phyloP scores from a whole-genome alignment of 1,140 invertebrate genomes.

The Neodiprion fabricii region DNA sequence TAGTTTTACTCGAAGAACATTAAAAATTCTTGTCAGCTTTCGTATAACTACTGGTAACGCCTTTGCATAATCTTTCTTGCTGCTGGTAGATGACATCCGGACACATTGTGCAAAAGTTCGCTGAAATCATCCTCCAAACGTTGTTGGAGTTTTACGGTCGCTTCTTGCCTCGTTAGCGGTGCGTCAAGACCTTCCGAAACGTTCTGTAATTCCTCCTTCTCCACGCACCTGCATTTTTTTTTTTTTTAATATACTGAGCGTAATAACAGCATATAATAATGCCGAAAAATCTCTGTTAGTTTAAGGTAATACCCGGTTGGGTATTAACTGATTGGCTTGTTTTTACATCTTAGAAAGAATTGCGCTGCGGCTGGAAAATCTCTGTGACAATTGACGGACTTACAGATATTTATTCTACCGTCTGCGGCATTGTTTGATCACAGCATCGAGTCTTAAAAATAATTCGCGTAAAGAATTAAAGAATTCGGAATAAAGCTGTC shows the following conservation, averaged over 20 bases:
- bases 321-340: not conserved
- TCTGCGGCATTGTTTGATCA: no score
- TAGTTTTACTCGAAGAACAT: not conserved
- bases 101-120: constrained; percentile 62
- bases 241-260: no score
- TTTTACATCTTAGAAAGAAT: no score
- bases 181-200: constrained; percentile 58
- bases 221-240: constrained; percentile 53
- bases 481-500: no score
- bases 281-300: no score
- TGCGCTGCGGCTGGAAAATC: no score
- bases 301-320: not conserved
- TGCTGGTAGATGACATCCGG: constrained; percentile 62
- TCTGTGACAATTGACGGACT: no score
- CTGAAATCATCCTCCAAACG: constrained; percentile 50
- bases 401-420: no score
- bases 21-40: not conserved
- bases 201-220: constrained; percentile 61
- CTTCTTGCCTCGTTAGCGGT: constrained; percentile 52
- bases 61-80: constrained; percentile 63
- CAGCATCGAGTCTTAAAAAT: no score
- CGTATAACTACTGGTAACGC: constrained; percentile 56
- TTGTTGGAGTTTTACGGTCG: constrained; percentile 47
- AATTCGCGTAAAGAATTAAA: no score
- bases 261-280: no score